A percentile compares a stretch with the other conserved stretches of the same genome.
These are phyloP conservation scores for Trichoplusia ni DNA, from an alignment of 1,140 invertebrate genomes.

Conservation along the genomic window DNA sequence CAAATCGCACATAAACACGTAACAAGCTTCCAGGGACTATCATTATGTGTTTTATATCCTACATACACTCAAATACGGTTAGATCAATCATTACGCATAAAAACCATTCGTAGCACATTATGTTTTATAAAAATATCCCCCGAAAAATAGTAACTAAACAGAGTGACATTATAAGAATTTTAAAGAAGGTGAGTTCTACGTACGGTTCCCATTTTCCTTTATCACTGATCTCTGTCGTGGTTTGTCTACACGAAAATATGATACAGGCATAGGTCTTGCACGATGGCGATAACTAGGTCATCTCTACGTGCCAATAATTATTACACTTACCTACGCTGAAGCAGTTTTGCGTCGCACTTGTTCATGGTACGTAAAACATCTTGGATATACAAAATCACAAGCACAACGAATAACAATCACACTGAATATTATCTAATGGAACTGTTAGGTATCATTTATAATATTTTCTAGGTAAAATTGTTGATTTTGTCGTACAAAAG, in stretches of 20 bases:
- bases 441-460: conserved; percentile 8
- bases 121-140: too few species aligned
- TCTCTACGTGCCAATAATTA: conserved; percentile 73
- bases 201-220: too few species aligned
- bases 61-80: too few species aligned
- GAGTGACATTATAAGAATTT: too few species aligned
- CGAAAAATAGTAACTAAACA: too few species aligned
- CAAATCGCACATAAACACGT: neutral
- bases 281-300: conserved; percentile 64
- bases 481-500: conserved; percentile 44
- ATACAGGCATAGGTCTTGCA: conserved; percentile 13
- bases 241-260: neutral
- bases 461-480: conserved; percentile 40
- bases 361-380: conserved; percentile 35
- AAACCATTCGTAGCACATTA: too few species aligned
- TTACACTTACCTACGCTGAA: conserved; percentile 68
- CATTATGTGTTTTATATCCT: too few species aligned
- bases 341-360: conserved; percentile 65
- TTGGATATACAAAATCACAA: conserved; percentile 17
- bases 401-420: conserved; percentile 19
- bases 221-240: neutral
- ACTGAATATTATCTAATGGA: conserved; percentile 17
- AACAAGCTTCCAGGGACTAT: neutral
- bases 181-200: too few species aligned
- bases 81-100: too few species aligned